A percentile compares a stretch with the other conserved stretches of the same genome.
Conservation (phyloP, 2,797 vertebrate genomes). For the Ispidina lecontei region DNA sequence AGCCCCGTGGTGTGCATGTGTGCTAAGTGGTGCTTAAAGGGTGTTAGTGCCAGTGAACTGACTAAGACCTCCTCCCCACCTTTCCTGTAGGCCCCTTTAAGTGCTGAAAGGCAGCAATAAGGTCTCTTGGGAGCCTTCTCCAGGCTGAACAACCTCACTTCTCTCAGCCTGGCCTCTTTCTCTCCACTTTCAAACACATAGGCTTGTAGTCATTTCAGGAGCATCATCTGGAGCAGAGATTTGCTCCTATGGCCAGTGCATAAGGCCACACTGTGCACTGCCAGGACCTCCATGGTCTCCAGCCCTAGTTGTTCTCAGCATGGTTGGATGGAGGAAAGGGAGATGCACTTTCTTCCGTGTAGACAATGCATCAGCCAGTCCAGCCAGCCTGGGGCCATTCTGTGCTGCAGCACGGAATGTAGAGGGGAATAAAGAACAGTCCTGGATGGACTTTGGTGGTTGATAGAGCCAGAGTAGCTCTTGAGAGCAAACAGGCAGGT, state of each 20-base stretch:
- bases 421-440: neutral
- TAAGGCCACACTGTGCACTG: accelerated
- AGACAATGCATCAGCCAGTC: neutral
- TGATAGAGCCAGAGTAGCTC: accelerated
- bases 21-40: neutral
- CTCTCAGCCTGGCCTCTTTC: neutral
- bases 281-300: neutral
- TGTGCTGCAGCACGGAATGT: neutral
- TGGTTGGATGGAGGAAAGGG: neutral
- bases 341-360: neutral
- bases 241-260: neutral
- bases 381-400: neutral
- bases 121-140: neutral
- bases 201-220: neutral
- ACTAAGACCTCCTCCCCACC: neutral
- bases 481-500: neutral
- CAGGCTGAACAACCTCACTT: neutral
- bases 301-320: accelerated
- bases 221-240: no score
- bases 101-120: neutral
- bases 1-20: accelerated
- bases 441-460: neutral
- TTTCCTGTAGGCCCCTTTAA: neutral
- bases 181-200: neutral
- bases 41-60: neutral